Base-by-base conservation (phyloP, 2,888 invertebrate species). In the Drosophila phalerata region DNA sequence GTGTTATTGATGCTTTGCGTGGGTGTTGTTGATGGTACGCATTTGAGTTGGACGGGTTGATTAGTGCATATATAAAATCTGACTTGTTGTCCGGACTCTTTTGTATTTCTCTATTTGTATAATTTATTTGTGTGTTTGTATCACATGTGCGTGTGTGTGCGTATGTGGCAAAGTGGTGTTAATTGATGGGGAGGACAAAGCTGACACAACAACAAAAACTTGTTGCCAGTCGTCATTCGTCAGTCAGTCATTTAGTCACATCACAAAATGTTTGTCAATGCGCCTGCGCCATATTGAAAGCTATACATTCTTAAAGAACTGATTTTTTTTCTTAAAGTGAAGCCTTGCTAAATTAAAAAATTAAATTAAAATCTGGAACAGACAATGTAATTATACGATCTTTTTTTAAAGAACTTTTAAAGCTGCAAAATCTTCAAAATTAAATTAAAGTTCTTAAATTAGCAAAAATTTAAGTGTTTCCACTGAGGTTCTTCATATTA, bases 111-210 rank as follows among this genome's bases (percentile, higher is more conserved):
- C 48, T 73, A 52, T 79, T 73, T 82, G 53, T 61, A 57, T 57
- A 66, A 74, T 77, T 74, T 60, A 68, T 79, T 68, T 71, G 77
- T 57, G 55, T 56, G 53, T 40, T 30, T 15, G 32, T 34, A 45
- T 28, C n/a, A 19, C 25, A 48, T 57, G 47, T 40, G 28, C 62
- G 37, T 64, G 64, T 49, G 51, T 62, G 51, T 69, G 8, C 30
- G 30, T 30, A 10, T 30, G 53, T 47, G 74, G 63, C 60, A 67
- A 83, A 88, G 65, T 75, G 72, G 67, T 83, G 84, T 83, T 84
- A 84, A 84, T 88, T 86, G 81, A 73, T 81, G 79, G 69, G 74
- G 85, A 81, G 85, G 84, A 75, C 78, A 68, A 70, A 65, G 51
- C 79, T 71, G 75, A 75, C 76, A 77, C 75, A 79, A 79, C 63